Base-by-base conservation (phyloP, 2,888 invertebrate species). In the Silvanus unidentatus region DNA sequence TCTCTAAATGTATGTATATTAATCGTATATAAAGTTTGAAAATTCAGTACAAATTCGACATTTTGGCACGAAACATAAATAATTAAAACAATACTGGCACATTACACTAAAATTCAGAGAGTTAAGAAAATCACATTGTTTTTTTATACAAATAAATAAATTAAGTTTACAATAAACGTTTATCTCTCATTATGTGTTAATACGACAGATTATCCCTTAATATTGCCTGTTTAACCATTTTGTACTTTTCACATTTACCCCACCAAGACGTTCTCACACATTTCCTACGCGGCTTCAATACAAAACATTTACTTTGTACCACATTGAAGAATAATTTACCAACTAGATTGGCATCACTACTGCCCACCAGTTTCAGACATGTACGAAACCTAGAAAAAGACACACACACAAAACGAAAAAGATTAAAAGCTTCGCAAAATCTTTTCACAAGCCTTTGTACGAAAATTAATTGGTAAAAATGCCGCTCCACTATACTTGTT, bases 301-400 rank as follows among this genome's bases (percentile, higher is more conserved):
- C 80, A 72, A 97, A 96, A 64, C 97, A 97, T 67, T 92, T 88
- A 0, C 91, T 89, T 66, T 92, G 92, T n/a, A 96, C 86, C 36
- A 95, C 79, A 73, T 96, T 93, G 80, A 97, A 97, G 77, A 93
- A 97, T 27, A 96, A 76, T 62, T 88, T 89, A 2, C 94, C 94
- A 43, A 94, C 91, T 72, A 93, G 79, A 66, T 90, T 89, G 6
- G 95, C 88, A 8, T 92, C 86, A 4, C 87, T 84, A 0, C 90
- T 89, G 56, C 84, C 82, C 0, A 91, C 87, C 73, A 89, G 81
- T 70, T 93, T 92, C 54, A 97, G 75, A 66, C 96, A 97, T 12
- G 93, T 85, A 48, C 94, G 85, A 71, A 96, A 96, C 63, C 96
- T 96, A 77, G 50, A 79, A 75, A 54, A 54, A 54, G 43, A 43